Conservation (phyloP, 2,888 invertebrate species). For the Zygogramma bicolorata region DNA sequence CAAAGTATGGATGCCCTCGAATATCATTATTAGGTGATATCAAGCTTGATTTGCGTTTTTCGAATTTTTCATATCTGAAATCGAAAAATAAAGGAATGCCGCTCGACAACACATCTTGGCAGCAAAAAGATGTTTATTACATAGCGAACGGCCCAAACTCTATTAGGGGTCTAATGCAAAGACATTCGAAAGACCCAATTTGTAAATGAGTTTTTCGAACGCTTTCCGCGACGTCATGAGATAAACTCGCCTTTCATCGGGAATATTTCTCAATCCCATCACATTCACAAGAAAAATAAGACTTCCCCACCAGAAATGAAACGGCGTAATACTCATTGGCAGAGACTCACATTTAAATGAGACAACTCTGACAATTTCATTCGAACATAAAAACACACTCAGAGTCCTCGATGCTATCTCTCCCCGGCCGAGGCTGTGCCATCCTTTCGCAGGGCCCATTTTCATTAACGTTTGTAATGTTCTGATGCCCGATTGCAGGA, state of each 20-base stretch:
- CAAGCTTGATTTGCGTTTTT: no score
- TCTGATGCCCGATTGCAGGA: constrained; percentile 38
- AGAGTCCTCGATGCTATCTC: constrained; percentile 60
- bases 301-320: constrained; percentile 46
- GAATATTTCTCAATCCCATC: constrained; percentile 25
- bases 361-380: constrained; percentile 64
- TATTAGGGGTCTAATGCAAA: neutral
- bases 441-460: constrained; percentile 59
- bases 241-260: constrained; percentile 32
- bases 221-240: constrained; percentile 32
- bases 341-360: constrained; percentile 63
- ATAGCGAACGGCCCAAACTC: neutral
- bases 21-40: no score
- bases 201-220: constrained; percentile 34
- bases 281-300: constrained; percentile 33
- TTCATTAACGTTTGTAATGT: constrained; percentile 62
- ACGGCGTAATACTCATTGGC: constrained; percentile 60
- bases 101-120: neutral
- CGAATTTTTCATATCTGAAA: no score
- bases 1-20: no score
- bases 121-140: neutral
- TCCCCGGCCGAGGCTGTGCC: constrained; percentile 46
- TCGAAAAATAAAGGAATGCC: no score
- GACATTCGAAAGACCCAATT: constrained; percentile 32
- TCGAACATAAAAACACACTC: constrained; percentile 65